Evolutionary conservation across 2,797 vertebrate species (phyloP).

Genomic region (Poecilia velifera): DNA sequence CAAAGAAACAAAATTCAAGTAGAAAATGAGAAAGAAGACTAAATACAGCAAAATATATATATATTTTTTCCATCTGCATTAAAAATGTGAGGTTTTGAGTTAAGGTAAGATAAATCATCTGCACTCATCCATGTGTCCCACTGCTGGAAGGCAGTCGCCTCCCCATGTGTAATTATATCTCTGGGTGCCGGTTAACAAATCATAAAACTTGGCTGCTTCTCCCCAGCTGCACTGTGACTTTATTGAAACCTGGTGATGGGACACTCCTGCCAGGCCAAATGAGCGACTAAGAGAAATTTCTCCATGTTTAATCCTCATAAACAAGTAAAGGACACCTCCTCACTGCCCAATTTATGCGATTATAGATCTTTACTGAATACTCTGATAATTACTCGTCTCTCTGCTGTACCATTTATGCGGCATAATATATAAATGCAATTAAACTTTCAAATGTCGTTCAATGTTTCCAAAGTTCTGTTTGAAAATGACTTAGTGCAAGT

Average conservation of each 20-base stretch:
- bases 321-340: background rate
- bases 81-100: slow-evolving; percentile 43
- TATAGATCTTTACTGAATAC: background rate
- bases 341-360: background rate
- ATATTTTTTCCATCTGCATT: slow-evolving; percentile 25
- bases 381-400: background rate
- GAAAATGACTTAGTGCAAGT: background rate
- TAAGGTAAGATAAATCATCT: slow-evolving; percentile 13
- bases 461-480: background rate
- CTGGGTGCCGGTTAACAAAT: background rate
- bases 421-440: background rate
- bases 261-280: background rate
- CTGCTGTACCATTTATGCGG: background rate
- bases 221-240: background rate
- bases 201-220: background rate
- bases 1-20: slow-evolving; percentile 21
- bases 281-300: background rate
- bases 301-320: background rate
- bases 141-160: background rate
- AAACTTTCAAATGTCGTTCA: background rate
- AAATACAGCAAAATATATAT: slow-evolving; percentile 16
- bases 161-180: background rate
- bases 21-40: slow-evolving; percentile 46
- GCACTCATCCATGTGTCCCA: background rate
- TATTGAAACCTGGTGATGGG: background rate